A percentile compares a stretch with the other conserved stretches of the same genome.
Conservation (phyloP, 1,140 invertebrate genomes). For the Neelides sp. region DNA sequence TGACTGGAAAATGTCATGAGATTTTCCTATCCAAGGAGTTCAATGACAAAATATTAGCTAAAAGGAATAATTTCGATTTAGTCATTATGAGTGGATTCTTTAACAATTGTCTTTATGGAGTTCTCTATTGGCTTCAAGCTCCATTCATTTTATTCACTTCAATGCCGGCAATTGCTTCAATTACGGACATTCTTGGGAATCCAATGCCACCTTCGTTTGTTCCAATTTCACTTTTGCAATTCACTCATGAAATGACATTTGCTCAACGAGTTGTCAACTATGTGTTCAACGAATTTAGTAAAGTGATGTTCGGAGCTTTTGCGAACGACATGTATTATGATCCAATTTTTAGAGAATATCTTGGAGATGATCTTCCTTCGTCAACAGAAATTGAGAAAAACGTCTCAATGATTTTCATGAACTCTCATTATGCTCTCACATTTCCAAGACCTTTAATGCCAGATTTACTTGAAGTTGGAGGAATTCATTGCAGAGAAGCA, state of each 20-base stretch:
- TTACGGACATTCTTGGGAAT: constrained; percentile 4
- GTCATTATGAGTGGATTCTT: constrained; percentile 6
- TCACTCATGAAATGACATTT: constrained; percentile 14
- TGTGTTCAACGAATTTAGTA: too few species aligned
- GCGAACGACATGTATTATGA: too few species aligned
- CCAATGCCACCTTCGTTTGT: constrained; percentile 10
- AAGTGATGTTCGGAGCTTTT: too few species aligned
- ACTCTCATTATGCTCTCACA: constrained; percentile 44
- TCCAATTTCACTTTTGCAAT: constrained; percentile 5
- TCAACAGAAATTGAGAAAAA: constrained; percentile 38
- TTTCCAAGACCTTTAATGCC: constrained; percentile 39
- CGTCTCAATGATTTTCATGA: constrained; percentile 42
- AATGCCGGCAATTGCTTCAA: not conserved
- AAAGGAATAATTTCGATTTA: constrained; percentile 8
- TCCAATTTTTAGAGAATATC: too few species aligned
- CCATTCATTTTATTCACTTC: constrained; percentile 7
- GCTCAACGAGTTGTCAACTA: constrained; percentile 7
- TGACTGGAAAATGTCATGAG: not conserved
- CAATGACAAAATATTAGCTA: not conserved
- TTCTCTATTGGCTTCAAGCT: constrained; percentile 3
- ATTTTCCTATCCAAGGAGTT: constrained; percentile 7
- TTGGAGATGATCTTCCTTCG: too few species aligned
- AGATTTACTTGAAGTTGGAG: constrained; percentile 45
- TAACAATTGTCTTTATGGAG: constrained; percentile 12
- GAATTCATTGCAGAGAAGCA: constrained; percentile 40